phyloP scores from a whole-genome alignment of 1,140 invertebrate genomes.

The Trachelipus rathkii region DNA sequence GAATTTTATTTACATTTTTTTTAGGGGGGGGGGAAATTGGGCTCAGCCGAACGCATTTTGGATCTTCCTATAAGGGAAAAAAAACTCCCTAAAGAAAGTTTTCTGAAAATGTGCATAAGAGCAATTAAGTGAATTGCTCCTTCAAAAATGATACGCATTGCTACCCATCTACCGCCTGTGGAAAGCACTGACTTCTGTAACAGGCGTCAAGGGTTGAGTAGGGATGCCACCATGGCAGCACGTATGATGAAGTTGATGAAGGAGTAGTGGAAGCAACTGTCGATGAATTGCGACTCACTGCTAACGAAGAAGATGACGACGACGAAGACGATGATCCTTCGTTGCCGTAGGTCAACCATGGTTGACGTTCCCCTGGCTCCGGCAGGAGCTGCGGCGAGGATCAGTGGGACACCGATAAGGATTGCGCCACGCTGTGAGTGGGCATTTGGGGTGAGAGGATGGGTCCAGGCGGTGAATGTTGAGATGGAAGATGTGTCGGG shows the following conservation, averaged over 20 bases:
- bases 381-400: slow-evolving; percentile 34
- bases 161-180: neutral
- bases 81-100: too few relatives aligned
- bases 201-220: neutral
- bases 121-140: too few relatives aligned
- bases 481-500: slow-evolving; percentile 43
- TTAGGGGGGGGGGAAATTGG: too few relatives aligned
- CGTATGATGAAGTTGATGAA: neutral
- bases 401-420: slow-evolving; percentile 44
- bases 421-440: slow-evolving; percentile 42
- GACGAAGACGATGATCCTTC: neutral
- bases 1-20: too few relatives aligned
- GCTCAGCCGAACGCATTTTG: too few relatives aligned
- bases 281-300: neutral
- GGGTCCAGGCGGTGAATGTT: slow-evolving; percentile 43
- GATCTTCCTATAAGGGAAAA: too few relatives aligned
- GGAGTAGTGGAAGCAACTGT: slow-evolving; percentile 6
- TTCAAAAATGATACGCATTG: too few relatives aligned
- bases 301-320: neutral
- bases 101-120: too few relatives aligned
- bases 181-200: neutral
- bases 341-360: slow-evolving; percentile 1
- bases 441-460: slow-evolving; percentile 44
- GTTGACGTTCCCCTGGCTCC: slow-evolving; percentile 4
- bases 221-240: neutral